Conservation (phyloP, 2,888 invertebrate species). For the Lumbricus terrestris region DNA sequence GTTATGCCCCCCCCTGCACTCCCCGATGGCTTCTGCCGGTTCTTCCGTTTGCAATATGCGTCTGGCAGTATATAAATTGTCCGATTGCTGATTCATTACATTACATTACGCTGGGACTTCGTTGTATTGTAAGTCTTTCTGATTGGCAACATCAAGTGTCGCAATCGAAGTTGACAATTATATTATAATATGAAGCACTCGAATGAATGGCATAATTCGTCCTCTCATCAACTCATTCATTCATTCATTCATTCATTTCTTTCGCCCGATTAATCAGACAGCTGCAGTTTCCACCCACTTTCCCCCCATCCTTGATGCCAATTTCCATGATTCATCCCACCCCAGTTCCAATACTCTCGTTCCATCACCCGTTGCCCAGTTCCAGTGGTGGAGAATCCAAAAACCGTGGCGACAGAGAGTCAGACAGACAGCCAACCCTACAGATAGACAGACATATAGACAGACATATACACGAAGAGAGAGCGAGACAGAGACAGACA, state of each 20-base stretch:
- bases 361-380: background rate
- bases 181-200: background rate
- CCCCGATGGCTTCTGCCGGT: no score
- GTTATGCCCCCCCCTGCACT: no score
- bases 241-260: background rate
- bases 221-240: background rate
- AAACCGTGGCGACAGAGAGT: no score
- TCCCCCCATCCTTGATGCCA: background rate
- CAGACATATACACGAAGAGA: no score
- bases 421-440: no score
- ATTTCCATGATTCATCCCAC: background rate
- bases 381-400: background rate
- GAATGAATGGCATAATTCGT: no score
- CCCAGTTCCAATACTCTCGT: background rate
- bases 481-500: no score
- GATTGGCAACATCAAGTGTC: background rate
- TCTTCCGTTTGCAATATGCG: no score
- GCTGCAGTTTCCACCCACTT: background rate
- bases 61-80: background rate
- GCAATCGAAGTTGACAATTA: background rate
- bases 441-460: no score
- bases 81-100: background rate
- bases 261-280: background rate
- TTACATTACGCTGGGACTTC: no score
- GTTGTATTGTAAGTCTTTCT: background rate